Evolutionary conservation across 2,797 vertebrate genomes (phyloP).

Genomic region (Cottoperca gobio): DNA sequence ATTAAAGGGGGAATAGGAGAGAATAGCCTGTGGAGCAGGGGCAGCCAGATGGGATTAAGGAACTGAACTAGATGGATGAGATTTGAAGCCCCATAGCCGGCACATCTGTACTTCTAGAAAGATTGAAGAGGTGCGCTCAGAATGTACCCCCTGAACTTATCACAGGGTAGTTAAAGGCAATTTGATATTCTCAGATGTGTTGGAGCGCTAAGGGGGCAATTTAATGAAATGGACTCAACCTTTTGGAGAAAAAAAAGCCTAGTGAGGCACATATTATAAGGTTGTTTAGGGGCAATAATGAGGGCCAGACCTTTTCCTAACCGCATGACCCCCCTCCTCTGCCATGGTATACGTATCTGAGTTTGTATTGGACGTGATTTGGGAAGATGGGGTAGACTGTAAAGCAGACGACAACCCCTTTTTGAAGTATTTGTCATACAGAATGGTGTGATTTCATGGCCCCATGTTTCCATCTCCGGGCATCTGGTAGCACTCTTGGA

Average conservation of each 20-base stretch:
- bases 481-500: slow-evolving; percentile 84
- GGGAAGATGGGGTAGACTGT: slow-evolving; percentile 63
- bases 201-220: slow-evolving; percentile 43
- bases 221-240: slow-evolving; percentile 57
- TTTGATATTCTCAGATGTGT: slow-evolving; percentile 55
- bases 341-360: slow-evolving; percentile 13
- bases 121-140: slow-evolving; percentile 63
- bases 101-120: slow-evolving; percentile 47
- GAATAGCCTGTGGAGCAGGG: slow-evolving; percentile 38
- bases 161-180: slow-evolving; percentile 39
- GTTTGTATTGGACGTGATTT: slow-evolving; percentile 45
- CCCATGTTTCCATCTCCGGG: slow-evolving; percentile 76
- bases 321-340: slow-evolving; percentile 40
- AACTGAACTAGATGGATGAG: slow-evolving; percentile 61
- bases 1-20: slow-evolving; percentile 55
- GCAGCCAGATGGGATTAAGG: slow-evolving; percentile 57
- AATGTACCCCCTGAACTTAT: slow-evolving; percentile 47
- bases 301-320: slow-evolving; percentile 61
- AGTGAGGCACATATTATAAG: slow-evolving; percentile 58
- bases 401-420: slow-evolving; percentile 65
- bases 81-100: slow-evolving; percentile 32
- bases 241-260: slow-evolving; percentile 40
- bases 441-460: slow-evolving; percentile 78
- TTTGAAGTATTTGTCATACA: slow-evolving; percentile 82
- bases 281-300: slow-evolving; percentile 59